Percentiles rank a stretch among this genome's conserved stretches.
phyloP scores from a whole-genome alignment of 2,888 invertebrate species.

The Ophion costatus region DNA sequence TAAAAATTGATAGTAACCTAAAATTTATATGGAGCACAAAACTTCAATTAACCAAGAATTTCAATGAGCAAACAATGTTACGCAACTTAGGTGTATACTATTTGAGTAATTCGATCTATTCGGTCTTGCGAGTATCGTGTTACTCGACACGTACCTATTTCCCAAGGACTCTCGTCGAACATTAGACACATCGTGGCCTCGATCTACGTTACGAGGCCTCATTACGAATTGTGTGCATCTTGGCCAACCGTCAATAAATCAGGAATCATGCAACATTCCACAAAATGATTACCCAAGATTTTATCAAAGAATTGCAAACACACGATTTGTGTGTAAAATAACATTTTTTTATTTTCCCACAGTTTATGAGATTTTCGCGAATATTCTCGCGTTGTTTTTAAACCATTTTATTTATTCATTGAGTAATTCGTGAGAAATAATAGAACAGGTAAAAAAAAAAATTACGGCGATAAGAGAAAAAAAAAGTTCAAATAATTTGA shows the following conservation, averaged over 20 bases:
- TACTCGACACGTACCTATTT: constrained; percentile 52
- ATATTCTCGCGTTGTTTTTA: too few relatives aligned
- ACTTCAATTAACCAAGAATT: neutral
- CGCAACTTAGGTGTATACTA: constrained; percentile 11
- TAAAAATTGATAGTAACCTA: neutral
- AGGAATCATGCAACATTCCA: constrained; percentile 27
- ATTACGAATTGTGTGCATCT: constrained; percentile 44
- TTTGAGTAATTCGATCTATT: constrained; percentile 68
- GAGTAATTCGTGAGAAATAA: too few relatives aligned
- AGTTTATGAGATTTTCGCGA: too few relatives aligned
- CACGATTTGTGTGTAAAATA: neutral
- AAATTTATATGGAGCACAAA: neutral
- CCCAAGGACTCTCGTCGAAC: constrained; percentile 65
- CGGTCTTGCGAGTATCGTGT: constrained; percentile 65
- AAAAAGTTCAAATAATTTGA: too few relatives aligned
- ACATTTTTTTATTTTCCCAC: neutral
- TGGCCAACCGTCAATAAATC: constrained; percentile 55
- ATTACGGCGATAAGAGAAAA: too few relatives aligned
- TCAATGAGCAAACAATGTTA: neutral
- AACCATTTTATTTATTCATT: too few relatives aligned
- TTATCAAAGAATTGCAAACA: constrained; percentile 10
- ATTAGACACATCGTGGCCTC: constrained; percentile 59
- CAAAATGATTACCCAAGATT: constrained; percentile 29
- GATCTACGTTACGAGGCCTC: constrained; percentile 59
- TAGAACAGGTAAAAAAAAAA: too few relatives aligned